Evolutionary conservation across 1,140 invertebrate species (phyloP).

Genomic region (Megathymus violae): DNA sequence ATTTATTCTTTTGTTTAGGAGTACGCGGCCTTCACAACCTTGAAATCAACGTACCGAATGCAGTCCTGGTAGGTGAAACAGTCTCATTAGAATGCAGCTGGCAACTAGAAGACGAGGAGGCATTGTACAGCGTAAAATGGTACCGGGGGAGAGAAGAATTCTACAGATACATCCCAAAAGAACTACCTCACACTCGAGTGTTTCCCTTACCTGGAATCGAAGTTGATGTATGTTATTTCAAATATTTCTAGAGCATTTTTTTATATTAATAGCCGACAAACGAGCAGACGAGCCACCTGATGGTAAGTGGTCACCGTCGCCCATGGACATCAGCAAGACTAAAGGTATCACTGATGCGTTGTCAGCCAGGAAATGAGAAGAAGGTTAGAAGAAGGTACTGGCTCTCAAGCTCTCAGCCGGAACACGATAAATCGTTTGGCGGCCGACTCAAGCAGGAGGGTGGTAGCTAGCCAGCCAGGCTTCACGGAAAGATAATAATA

Average conservation of each 20-base stretch:
- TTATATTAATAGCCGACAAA: too few relatives aligned
- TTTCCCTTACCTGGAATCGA: constrained; percentile 87
- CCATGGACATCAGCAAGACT: too few relatives aligned
- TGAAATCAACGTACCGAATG: constrained; percentile 86
- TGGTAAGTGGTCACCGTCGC: too few relatives aligned
- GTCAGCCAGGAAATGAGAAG: too few relatives aligned
- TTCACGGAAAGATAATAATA: too few relatives aligned
- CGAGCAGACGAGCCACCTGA: too few relatives aligned
- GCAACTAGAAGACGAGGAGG: constrained; percentile 86
- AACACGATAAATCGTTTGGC: too few relatives aligned
- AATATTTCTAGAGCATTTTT: constrained; percentile 20
- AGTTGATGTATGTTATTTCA: constrained; percentile 89
- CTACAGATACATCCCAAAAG: constrained; percentile 89
- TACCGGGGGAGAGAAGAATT: constrained; percentile 90
- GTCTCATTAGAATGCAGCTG: constrained; percentile 88
- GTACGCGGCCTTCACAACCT: constrained; percentile 86
- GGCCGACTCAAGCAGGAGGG: too few relatives aligned
- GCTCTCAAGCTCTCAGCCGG: too few relatives aligned
- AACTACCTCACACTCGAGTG: constrained; percentile 86
- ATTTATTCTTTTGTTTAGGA: constrained; percentile 77
- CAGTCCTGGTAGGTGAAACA: constrained; percentile 86
- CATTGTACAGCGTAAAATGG: constrained; percentile 91
- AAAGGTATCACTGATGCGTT: too few relatives aligned
- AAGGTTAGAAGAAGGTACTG: too few relatives aligned
- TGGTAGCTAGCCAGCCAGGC: too few relatives aligned